Evolutionary conservation across 1,140 invertebrate species (phyloP).

Genomic region (Platyura marginata): DNA sequence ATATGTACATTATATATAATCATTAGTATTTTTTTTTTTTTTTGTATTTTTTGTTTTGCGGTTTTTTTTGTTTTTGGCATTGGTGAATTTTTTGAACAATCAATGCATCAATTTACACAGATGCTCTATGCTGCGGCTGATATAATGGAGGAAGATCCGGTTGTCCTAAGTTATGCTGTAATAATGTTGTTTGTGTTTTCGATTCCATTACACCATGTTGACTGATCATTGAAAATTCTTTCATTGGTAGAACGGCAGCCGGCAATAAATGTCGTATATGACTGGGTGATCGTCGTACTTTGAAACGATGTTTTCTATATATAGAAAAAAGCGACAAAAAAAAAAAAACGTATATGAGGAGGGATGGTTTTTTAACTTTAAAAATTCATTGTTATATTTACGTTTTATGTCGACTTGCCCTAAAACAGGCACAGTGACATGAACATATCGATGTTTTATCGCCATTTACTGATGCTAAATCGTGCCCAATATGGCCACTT

Average conservation of each 20-base stretch:
- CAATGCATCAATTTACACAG: too few species aligned
- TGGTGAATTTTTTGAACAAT: too few species aligned
- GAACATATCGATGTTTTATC: slow-evolving; percentile 64
- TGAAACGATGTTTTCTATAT: slow-evolving; percentile 31
- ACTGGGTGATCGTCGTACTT: slow-evolving; percentile 47
- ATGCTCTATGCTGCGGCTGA: background rate
- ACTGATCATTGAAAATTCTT: slow-evolving; percentile 25
- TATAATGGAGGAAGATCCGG: background rate
- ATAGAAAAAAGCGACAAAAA: slow-evolving; percentile 4
- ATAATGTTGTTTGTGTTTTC: slow-evolving; percentile 1
- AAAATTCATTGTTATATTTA: too few species aligned
- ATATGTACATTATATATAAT: too few species aligned
- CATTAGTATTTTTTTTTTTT: too few species aligned
- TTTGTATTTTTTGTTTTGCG: too few species aligned
- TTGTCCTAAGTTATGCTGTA: background rate
- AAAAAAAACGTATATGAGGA: slow-evolving; percentile 6
- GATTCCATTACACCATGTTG: background rate
- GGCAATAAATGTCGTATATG: slow-evolving; percentile 53
- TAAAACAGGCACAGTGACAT: slow-evolving; percentile 58
- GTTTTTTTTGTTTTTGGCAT: too few species aligned
- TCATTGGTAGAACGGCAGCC: slow-evolving; percentile 36
- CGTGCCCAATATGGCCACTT: slow-evolving; percentile 39
- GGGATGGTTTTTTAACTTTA: too few species aligned
- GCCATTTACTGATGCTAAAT: slow-evolving; percentile 33
- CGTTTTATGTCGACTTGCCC: slow-evolving; percentile 30